Percentiles rank a stretch among this genome's conserved stretches.
phyloP scores from a whole-genome alignment of 2,888 invertebrate genomes.

The Hirtodrosophila duncani region DNA sequence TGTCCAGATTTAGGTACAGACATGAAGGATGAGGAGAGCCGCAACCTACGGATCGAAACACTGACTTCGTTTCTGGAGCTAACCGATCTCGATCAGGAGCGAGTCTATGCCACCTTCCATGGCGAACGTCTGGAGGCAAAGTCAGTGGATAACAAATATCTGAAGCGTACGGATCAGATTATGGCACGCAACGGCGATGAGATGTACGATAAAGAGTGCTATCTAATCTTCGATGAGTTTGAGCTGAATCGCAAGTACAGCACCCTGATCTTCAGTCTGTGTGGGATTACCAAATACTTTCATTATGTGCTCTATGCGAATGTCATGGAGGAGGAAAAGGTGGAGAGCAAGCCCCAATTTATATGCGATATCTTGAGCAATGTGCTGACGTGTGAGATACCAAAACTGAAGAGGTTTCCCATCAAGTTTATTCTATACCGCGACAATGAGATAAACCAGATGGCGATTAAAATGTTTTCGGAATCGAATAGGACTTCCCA shows the following conservation, averaged over 20 bases:
- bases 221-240: constrained; percentile 31
- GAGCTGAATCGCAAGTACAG: constrained; percentile 26
- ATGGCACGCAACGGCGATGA: background rate
- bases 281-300: constrained; percentile 31
- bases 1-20: too few species aligned
- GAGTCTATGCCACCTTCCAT: background rate
- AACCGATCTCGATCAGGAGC: constrained; percentile 17
- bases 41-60: too few species aligned
- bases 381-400: constrained; percentile 29
- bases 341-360: constrained; percentile 21
- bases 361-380: constrained; percentile 38
- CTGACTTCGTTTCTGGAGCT: too few species aligned
- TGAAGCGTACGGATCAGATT: constrained; percentile 26
- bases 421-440: constrained; percentile 39
- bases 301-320: constrained; percentile 35
- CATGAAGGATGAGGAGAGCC: too few species aligned
- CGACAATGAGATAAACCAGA: constrained; percentile 16
- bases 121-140: constrained; percentile 18
- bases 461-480: constrained; percentile 7
- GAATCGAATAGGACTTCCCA: background rate
- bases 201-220: constrained; percentile 33
- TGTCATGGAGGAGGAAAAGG: constrained; percentile 27
- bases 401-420: constrained; percentile 14
- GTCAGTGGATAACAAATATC: constrained; percentile 30
- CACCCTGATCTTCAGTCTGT: constrained; percentile 27